Base-by-base conservation (phyloP, 2,113 vertebrate genomes). In the Cochlearius cochlearius region DNA sequence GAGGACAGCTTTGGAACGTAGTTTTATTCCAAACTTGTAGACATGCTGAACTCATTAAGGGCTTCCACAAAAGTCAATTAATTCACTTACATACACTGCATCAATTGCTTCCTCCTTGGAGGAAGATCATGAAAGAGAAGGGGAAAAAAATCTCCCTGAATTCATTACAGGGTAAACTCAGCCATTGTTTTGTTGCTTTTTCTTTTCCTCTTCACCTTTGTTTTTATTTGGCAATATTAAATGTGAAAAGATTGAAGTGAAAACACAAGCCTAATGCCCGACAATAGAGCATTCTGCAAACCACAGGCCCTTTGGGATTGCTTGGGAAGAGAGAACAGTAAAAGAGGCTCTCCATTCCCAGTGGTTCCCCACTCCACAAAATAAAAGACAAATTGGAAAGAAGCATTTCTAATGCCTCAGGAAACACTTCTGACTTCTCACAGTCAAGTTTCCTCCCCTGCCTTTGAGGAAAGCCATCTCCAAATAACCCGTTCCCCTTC, bases 31-130 rank as follows among this genome's bases (percentile, higher is more conserved):
- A 83, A 62, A 56, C 12, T 56, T 86, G 21, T 36, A 80, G n/a
- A 52, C 20, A 69, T 18, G 17, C 7, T 91, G 62, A 71, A 81
- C 50, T 85, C 3, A 71, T 75, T n/a, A 63, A 43, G 47, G 63
- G 81, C 9, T 82, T 92, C 43, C 43, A 73, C 14, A 56, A 41
- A 90, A 91, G 80, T 67, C 30, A 95, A 34, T 84, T 88, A 71
- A 92, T 45, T 92, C 39, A 32, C 29, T 91, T 49, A 77, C 30
- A 55, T 27, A 49, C 25, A n/a, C 7, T 45, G 11, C 55, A 74
- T 66, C 50, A 79, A 45, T 26, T 50, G 16, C 7, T 53, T 68
- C 41, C 41, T 91, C 41, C 38, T 77, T 84, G 10, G 16, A 86
- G 60, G n/a, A 82, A 76, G 38, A 75, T n/a, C 25, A 41, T n/a